Percentiles rank a stretch among this genome's conserved stretches.
phyloP scores from a whole-genome alignment of 2,797 vertebrate genomes.

The Bothrops alternatus region DNA sequence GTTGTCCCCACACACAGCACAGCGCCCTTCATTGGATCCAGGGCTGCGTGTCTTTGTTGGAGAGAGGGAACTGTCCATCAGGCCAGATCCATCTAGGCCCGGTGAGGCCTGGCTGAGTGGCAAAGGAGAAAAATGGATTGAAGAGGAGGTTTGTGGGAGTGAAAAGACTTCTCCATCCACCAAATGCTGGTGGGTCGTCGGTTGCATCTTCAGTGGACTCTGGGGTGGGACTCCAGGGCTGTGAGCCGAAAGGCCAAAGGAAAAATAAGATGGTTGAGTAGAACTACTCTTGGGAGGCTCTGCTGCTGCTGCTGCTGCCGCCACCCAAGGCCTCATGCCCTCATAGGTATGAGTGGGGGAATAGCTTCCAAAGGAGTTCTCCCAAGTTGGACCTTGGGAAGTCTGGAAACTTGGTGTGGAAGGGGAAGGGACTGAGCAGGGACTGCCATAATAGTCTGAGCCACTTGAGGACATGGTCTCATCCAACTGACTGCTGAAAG shows the following conservation, averaged over 20 bases:
- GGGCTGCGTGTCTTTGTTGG: slow-evolving; percentile 77
- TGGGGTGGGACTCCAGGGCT: slow-evolving; percentile 52
- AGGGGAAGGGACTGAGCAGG: slow-evolving; percentile 82
- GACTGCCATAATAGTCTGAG: slow-evolving; percentile 89
- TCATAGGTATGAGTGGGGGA: slow-evolving; percentile 80
- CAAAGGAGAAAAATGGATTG: slow-evolving; percentile 72
- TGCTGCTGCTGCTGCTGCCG: slow-evolving; percentile 32
- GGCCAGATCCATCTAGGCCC: slow-evolving; percentile 71
- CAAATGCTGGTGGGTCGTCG: slow-evolving; percentile 57
- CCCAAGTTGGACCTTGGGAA: slow-evolving; percentile 81
- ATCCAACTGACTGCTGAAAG: slow-evolving; percentile 79
- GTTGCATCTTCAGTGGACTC: slow-evolving; percentile 65
- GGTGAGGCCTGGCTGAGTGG: slow-evolving; percentile 71
- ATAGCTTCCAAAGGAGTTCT: slow-evolving; percentile 82
- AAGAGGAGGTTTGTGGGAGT: slow-evolving; percentile 67
- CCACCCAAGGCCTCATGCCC: slow-evolving; percentile 74
- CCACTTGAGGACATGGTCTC: slow-evolving; percentile 84
- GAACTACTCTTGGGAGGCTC: slow-evolving; percentile 76
- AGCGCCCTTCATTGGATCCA: slow-evolving; percentile 81
- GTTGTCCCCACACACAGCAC: slow-evolving; percentile 94
- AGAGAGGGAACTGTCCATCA: slow-evolving; percentile 69
- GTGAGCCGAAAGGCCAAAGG: slow-evolving; percentile 72
- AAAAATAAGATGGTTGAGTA: slow-evolving; percentile 77
- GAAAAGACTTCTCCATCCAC: slow-evolving; percentile 70
- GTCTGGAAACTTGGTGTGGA: slow-evolving; percentile 83